Percentiles rank a stretch among this genome's conserved stretches.
phyloP scores from a whole-genome alignment of 2,113 vertebrate genomes.

The Chrysemys picta region DNA sequence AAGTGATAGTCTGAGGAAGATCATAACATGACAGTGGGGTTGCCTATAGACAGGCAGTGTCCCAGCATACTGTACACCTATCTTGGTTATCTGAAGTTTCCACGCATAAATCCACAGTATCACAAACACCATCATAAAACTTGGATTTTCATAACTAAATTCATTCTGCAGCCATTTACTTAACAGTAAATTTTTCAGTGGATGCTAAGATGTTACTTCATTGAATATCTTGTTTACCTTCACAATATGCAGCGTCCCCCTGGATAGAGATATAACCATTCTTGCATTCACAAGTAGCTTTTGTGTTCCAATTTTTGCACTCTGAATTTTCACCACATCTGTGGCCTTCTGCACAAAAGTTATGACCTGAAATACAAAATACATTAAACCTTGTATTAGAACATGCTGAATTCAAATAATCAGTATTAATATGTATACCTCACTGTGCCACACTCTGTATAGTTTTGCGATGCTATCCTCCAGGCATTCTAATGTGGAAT shows the following conservation, averaged over 20 bases:
- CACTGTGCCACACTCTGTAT: background rate
- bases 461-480: background rate
- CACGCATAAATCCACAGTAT: background rate
- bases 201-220: background rate
- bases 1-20: accelerated
- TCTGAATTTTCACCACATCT: constrained; percentile 94
- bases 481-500: background rate
- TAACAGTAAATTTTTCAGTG: background rate
- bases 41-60: accelerated
- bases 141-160: background rate
- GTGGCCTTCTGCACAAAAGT: constrained; percentile 94
- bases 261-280: constrained; percentile 89
- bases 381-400: constrained; percentile 8
- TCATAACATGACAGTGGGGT: accelerated
- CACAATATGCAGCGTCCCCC: constrained; percentile 91
- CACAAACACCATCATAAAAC: background rate
- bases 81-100: background rate
- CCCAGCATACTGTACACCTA: background rate
- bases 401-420: background rate
- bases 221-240: constrained; percentile 83
- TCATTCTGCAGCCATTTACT: background rate
- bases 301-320: constrained; percentile 93
- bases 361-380: constrained; percentile 85
- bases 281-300: constrained; percentile 93
- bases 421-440: background rate